phyloP scores from a whole-genome alignment of 2,113 vertebrate genomes.

The Microtus pennsylvanicus region DNA sequence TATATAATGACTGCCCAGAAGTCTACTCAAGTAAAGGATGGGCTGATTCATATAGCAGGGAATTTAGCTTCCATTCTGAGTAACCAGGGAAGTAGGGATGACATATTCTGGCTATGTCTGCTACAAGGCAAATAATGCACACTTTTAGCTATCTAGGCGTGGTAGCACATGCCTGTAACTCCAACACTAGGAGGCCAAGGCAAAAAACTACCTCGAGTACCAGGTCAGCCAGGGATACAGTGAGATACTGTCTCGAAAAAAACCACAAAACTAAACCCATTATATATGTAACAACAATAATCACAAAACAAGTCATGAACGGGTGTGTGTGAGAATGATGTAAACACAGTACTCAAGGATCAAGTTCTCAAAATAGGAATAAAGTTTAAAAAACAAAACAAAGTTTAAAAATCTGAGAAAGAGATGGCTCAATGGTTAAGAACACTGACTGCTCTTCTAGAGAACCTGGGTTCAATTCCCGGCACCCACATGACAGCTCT shows the following conservation, averaged over 20 bases:
- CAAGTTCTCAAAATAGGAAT: not conserved
- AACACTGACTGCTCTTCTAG: too few species aligned
- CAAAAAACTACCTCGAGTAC: not conserved
- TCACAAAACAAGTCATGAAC: not conserved
- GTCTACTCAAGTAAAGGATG: slow-evolving; percentile 16
- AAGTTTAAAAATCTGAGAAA: not conserved
- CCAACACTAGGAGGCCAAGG: not conserved
- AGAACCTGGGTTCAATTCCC: too few species aligned
- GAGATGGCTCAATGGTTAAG: too few species aligned
- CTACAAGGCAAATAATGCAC: not conserved
- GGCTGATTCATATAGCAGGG: not conserved
- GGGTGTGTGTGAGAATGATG: not conserved
- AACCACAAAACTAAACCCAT: not conserved
- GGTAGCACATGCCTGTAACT: not conserved
- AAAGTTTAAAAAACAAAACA: not conserved
- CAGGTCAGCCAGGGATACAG: not conserved
- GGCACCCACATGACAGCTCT: too few species aligned
- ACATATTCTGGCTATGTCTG: not conserved
- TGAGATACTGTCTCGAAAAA: not conserved
- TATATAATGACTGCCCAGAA: not conserved
- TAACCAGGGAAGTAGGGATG: not conserved
- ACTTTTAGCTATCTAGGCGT: not conserved
- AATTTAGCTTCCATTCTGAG: slow-evolving; percentile 40
- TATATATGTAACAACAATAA: not conserved
- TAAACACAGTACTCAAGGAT: not conserved